Evolutionary conservation across 2,888 invertebrate genomes (phyloP).

Genomic region (Gastrophysa polygoni): DNA sequence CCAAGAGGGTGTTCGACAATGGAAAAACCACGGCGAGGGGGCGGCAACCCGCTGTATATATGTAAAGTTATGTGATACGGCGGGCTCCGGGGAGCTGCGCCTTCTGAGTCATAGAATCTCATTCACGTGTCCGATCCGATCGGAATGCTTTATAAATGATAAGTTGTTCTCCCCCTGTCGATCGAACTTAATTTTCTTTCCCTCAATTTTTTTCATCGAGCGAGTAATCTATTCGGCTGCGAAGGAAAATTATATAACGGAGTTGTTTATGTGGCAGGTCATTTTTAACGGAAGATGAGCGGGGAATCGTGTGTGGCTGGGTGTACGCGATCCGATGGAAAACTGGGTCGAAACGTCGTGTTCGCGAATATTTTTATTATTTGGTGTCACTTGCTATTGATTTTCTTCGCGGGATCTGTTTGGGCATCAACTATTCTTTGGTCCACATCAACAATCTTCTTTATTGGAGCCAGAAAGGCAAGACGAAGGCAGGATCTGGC

Average conservation of each 20-base stretch:
- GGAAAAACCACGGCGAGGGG: slow-evolving; percentile 25
- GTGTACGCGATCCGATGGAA: too few relatives aligned
- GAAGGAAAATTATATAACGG: background rate
- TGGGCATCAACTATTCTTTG: too few relatives aligned
- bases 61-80: slow-evolving; percentile 47
- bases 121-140: slow-evolving; percentile 26
- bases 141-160: slow-evolving; percentile 27
- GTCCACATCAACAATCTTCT: too few relatives aligned
- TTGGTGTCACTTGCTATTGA: too few relatives aligned
- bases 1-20: slow-evolving; percentile 41
- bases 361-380: too few relatives aligned
- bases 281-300: background rate
- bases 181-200: slow-evolving; percentile 19
- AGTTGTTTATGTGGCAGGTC: background rate
- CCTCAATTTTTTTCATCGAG: slow-evolving; percentile 9
- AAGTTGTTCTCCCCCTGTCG: slow-evolving; percentile 18
- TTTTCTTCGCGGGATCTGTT: too few relatives aligned
- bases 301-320: too few relatives aligned
- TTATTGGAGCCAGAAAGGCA: too few relatives aligned
- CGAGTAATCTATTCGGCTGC: background rate
- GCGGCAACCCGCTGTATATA: slow-evolving; percentile 20
- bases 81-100: slow-evolving; percentile 25
- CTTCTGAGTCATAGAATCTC: slow-evolving; percentile 31
- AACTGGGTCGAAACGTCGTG: too few relatives aligned
- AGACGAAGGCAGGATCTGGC: too few relatives aligned